A percentile compares a stretch with the other conserved stretches of the same genome.
Conservation (phyloP, 2,888 invertebrate species). For the Eilema caniola region DNA sequence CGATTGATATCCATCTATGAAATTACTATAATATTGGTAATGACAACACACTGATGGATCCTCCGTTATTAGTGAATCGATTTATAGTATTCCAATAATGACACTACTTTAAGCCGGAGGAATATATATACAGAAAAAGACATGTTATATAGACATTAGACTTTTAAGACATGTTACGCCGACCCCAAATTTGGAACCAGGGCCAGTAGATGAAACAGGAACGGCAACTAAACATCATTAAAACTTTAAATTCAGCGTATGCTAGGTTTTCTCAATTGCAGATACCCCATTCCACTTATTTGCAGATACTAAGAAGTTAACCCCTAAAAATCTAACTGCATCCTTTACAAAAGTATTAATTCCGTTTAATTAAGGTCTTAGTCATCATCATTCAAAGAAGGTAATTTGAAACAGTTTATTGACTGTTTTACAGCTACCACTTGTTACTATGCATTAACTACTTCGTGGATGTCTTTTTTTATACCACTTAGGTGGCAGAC, state of each 20-base stretch:
- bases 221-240: too few species aligned
- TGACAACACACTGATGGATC: not conserved
- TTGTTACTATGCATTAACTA: conserved; percentile 4
- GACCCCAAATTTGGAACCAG: too few species aligned
- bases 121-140: too few species aligned
- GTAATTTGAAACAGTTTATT: not conserved
- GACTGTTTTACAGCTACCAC: not conserved
- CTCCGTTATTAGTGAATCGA: not conserved
- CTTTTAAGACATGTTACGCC: too few species aligned
- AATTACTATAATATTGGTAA: conserved; percentile 26
- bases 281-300: not conserved
- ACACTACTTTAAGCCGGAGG: not conserved
- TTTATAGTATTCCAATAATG: not conserved
- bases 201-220: too few species aligned
- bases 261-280: not conserved
- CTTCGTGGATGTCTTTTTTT: not conserved
- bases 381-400: not conserved
- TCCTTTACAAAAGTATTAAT: not conserved
- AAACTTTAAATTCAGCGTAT: not conserved
- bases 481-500: too few species aligned
- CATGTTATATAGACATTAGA: too few species aligned
- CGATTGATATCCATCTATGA: conserved; percentile 26
- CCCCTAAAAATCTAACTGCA: not conserved
- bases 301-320: not conserved
- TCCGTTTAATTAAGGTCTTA: too few species aligned